Evolutionary conservation across 2,113 vertebrate genomes (phyloP).

Genomic region (Nothoprocta perdicaria): DNA sequence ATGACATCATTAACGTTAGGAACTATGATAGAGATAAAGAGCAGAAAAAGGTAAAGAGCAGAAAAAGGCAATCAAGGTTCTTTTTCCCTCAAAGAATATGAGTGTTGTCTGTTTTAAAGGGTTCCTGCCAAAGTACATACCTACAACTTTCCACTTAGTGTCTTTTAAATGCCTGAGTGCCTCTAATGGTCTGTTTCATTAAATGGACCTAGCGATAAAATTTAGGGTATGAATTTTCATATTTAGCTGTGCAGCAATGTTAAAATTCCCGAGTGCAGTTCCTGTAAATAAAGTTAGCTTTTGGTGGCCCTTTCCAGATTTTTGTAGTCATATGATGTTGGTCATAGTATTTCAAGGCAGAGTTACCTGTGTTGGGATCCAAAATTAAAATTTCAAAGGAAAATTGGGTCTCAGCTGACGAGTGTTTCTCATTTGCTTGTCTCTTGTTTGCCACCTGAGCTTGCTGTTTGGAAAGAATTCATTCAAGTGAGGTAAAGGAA

Average conservation of each 20-base stretch:
- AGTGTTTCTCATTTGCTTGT: background rate
- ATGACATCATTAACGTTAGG: background rate
- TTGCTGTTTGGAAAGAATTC: background rate
- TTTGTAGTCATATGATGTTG: background rate
- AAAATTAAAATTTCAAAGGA: background rate
- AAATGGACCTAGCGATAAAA: background rate
- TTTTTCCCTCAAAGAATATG: background rate
- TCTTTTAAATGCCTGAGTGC: background rate
- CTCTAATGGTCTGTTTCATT: background rate
- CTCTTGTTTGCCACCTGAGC: background rate
- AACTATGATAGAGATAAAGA: too few relatives aligned
- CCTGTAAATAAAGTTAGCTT: background rate
- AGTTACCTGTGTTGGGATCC: background rate
- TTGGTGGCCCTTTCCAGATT: background rate
- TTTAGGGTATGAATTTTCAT: background rate
- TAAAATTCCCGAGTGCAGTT: background rate
- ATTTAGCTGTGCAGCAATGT: background rate
- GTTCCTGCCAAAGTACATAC: background rate
- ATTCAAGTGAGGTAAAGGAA: background rate
- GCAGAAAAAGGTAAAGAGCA: too few relatives aligned
- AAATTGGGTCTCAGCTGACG: background rate
- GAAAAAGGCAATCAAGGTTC: background rate
- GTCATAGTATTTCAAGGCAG: too few relatives aligned
- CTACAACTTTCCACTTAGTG: background rate
- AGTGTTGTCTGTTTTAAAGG: background rate